Evolutionary conservation across 2,797 vertebrate genomes (phyloP).

Genomic region (Cynodonichthys magdalenae): DNA sequence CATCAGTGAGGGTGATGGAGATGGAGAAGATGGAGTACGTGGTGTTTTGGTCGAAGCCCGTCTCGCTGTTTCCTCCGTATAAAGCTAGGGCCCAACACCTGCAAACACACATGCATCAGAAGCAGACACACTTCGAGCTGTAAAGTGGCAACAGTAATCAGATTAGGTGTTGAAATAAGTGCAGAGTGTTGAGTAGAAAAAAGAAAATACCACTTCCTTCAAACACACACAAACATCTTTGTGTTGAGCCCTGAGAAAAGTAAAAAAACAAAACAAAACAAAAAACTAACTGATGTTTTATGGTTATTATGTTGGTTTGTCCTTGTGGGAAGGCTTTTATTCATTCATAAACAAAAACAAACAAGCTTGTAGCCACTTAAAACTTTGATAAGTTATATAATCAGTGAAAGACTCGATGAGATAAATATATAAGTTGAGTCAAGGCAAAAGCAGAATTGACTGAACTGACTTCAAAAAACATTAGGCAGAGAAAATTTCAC

Average conservation of each 20-base stretch:
- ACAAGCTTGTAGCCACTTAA: constrained; percentile 17
- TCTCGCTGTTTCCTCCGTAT: constrained; percentile 95
- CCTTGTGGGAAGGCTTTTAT: constrained; percentile 9
- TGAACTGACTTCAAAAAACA: background rate
- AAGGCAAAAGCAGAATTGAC: background rate
- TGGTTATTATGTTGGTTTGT: background rate
- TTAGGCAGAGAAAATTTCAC: background rate
- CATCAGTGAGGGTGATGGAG: constrained; percentile 93
- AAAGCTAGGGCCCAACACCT: constrained; percentile 95
- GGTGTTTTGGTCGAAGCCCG: constrained; percentile 95
- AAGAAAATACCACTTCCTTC: constrained; percentile 12
- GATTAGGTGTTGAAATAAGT: constrained; percentile 17
- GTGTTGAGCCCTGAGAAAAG: background rate
- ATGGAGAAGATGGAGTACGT: constrained; percentile 97
- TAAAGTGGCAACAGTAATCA: constrained; percentile 11
- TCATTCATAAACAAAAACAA: constrained; percentile 17
- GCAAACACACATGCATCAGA: constrained; percentile 36
- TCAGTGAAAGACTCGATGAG: background rate
- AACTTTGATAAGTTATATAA: constrained; percentile 2
- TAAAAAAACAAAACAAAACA: constrained; percentile 21
- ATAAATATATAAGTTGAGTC: background rate
- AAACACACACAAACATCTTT: background rate
- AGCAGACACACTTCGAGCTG: constrained; percentile 1
- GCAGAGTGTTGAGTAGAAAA: constrained; percentile 1
- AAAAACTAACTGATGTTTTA: constrained; percentile 11